Conservation (phyloP, 2,113 vertebrate genomes). For the Sorex fumeus region DNA sequence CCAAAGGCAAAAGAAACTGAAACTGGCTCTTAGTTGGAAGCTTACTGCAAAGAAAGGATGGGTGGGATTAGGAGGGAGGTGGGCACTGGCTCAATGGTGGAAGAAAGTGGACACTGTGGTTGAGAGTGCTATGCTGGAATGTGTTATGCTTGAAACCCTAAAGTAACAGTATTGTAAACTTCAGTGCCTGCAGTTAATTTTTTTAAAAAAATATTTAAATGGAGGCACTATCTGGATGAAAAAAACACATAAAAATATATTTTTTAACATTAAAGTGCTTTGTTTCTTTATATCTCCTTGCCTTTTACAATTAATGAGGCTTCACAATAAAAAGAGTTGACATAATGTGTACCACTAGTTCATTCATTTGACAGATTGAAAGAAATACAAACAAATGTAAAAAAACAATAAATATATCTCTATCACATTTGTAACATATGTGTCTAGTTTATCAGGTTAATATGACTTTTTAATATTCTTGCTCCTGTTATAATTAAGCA, state of each 20-base stretch:
- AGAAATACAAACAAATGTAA: constrained; percentile 65
- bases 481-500: constrained; percentile 78
- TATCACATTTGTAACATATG: constrained; percentile 66
- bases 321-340: constrained; percentile 58
- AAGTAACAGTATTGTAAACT: too few species aligned
- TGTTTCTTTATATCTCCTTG: constrained; percentile 31
- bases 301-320: constrained; percentile 64
- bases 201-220: constrained; percentile 20
- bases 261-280: constrained; percentile 58
- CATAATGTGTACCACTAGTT: constrained; percentile 55
- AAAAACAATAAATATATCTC: constrained; percentile 69
- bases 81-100: too few species aligned
- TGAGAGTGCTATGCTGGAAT: too few species aligned
- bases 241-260: constrained; percentile 3
- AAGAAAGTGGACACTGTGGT: too few species aligned
- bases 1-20: too few species aligned
- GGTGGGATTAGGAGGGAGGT: too few species aligned
- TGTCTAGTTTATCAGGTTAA: constrained; percentile 69
- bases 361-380: constrained; percentile 67
- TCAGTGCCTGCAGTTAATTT: too few species aligned
- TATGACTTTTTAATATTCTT: constrained; percentile 64
- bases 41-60: too few species aligned
- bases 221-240: too few species aligned
- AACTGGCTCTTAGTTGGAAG: too few species aligned
- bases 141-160: too few species aligned